Conservation (phyloP, 2,888 invertebrate species). For the Leptinotarsa haldemani region DNA sequence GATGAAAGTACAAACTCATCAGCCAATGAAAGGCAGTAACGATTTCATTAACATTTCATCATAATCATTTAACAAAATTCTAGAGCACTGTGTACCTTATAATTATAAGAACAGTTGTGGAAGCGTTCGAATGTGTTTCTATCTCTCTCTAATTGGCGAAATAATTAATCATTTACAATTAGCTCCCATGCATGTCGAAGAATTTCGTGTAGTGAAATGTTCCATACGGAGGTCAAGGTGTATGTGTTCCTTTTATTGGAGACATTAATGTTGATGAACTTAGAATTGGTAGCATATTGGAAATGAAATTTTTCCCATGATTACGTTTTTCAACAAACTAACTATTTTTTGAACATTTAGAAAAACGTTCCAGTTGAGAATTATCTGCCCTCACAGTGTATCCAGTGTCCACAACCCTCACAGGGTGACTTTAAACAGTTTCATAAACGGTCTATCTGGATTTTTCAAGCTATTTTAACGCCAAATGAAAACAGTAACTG, state of each 20-base stretch:
- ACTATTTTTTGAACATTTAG: no score
- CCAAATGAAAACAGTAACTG: no score
- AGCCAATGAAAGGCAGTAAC: neutral
- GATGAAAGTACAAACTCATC: neutral
- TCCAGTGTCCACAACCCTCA: no score
- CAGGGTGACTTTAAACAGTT: no score
- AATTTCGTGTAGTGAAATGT: slow-evolving; percentile 4
- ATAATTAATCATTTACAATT: slow-evolving; percentile 25
- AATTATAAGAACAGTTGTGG: slow-evolving; percentile 18
- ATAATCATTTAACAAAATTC: slow-evolving; percentile 16
- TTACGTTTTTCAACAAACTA: neutral
- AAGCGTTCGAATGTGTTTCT: neutral
- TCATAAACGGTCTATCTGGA: no score
- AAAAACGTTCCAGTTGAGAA: no score
- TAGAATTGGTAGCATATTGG: neutral
- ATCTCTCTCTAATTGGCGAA: slow-evolving; percentile 17
- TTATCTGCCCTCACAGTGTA: no score
- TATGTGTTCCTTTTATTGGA: neutral
- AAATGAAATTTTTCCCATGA: neutral
- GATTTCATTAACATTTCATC: slow-evolving; percentile 14
- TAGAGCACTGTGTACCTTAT: slow-evolving; percentile 13
- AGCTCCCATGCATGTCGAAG: slow-evolving; percentile 17
- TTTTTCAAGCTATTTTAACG: no score
- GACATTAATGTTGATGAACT: neutral
- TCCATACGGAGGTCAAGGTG: slow-evolving; percentile 1